phyloP scores from a whole-genome alignment of 2,797 vertebrate species.

The Darevskia mixta region DNA sequence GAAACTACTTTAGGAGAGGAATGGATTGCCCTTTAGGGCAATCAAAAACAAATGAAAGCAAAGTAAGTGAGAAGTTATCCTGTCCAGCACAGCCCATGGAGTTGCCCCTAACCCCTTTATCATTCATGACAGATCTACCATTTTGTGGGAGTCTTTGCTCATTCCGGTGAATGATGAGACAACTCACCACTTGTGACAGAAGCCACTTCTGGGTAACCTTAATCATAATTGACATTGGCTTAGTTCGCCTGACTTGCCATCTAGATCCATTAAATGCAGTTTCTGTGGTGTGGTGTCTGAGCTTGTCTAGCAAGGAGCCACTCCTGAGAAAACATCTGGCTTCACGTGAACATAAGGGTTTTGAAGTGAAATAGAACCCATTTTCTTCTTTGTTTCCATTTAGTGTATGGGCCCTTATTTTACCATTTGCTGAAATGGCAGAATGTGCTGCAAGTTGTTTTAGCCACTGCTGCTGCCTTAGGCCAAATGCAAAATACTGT shows the following conservation, averaged over 20 bases:
- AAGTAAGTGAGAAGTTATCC: constrained; percentile 22
- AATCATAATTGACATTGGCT: constrained; percentile 37
- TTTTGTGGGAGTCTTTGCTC: constrained; percentile 31
- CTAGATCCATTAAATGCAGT: constrained; percentile 32
- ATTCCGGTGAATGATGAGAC: constrained; percentile 5
- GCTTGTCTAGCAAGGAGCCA: background rate
- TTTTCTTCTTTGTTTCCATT: background rate
- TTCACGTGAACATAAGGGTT: background rate
- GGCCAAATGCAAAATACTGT: background rate
- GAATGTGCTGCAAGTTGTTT: background rate
- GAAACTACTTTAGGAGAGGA: constrained; percentile 32
- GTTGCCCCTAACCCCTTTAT: constrained; percentile 16
- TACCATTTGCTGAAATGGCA: background rate
- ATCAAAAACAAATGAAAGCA: constrained; percentile 28
- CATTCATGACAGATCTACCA: constrained; percentile 16
- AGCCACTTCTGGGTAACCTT: constrained; percentile 45
- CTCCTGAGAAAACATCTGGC: background rate
- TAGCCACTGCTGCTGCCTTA: background rate
- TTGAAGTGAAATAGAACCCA: background rate
- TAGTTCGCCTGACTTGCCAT: constrained; percentile 32
- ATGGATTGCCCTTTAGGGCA: constrained; percentile 11
- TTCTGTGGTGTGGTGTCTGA: constrained; percentile 8
- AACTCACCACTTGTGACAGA: constrained; percentile 26
- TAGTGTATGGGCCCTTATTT: background rate
- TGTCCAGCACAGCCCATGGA: constrained; percentile 1